Evolutionary conservation across 2,888 invertebrate genomes (phyloP), one percentile per base, ranked within the genome.

Genomic region (Keiferia lycopersicella): DNA sequence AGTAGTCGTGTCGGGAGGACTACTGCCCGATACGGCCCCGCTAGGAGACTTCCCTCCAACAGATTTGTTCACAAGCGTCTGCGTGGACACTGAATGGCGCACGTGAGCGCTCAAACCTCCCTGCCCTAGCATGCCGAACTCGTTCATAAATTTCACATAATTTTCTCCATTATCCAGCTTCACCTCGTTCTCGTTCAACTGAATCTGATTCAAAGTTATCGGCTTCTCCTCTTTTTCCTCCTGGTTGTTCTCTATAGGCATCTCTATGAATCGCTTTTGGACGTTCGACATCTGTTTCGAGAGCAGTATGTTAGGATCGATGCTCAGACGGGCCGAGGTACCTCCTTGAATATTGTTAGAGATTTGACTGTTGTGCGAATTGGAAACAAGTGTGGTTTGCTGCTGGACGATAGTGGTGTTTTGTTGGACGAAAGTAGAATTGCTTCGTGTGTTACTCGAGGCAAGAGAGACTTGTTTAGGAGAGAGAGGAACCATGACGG

Each of bases 371-470:
- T 85, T 84, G 68, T 93, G 94, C 73, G 95, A 94, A 74, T 95
- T 95, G 0, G 95, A 94, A 3, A 96, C 94, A 88, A 96, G 94
- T 0, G 96, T 96, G 0, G 96, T 96, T 80, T 96, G 96, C 73
- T 96, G 96, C 75, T 96, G 96, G 2, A 96, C 96, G 73, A 97
- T 96, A 0, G 96, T 96, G 0, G 96, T 96, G 78, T 96, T 97
- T 73, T 96, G 96, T 72, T 96, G 96, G 1, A 96, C 96, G 75
- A 94, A 96, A 0, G 96, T 96, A 0, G 94, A 94, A 72, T 93
- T 93, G 64, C 93, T 93, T 66, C 94, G 93, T 77, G 92, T 93
- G 14, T 91, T 86, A 0, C 93, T 85, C 0, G 93, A 84, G 0
- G 91, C 87, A 20, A 92, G 82, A 0, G 93, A 92, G 0, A 91